Evolutionary conservation across 2,888 invertebrate genomes (phyloP), one percentile per base, ranked within the genome.

Genomic region (Hipparchia semele): DNA sequence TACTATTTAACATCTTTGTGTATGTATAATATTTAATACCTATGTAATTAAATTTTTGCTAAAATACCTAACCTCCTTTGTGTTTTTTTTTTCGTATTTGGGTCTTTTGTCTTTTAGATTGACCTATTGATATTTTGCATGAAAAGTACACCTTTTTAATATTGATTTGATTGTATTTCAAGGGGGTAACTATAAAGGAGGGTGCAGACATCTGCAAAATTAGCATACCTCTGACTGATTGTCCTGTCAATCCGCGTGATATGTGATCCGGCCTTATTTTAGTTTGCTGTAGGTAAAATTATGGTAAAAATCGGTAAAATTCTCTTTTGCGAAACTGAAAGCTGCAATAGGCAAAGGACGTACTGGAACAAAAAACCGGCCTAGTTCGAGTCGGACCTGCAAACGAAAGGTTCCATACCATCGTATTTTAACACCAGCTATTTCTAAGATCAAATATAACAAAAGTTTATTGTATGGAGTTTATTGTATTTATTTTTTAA

Each of bases 161-260:
- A 49, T 68, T 49, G 58, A 33, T 59, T 51, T 59, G 68, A 49
- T 45, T 49, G 49, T 23, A 10, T 59, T 54, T 13, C 7, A 68
- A 68, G 59, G 67, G 71, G 71, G 67, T 62, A 64, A 53, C 58
- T 53, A 13, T 53, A 53, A 49, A 65, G 69, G 54, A 49, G 68
- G 64, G 73, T 59, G 60, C 60, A 70, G 75, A 84, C 89, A 90
- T 87, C 88, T 90, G 89, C 87, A 75, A 72, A 75, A 87, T 89
- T 90, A 84, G 86, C 89, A 90, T 90, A 83, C 80, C 78, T 73
- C 80, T 87, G 88, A 89, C 87, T 85, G 87, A 90, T 90, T 88
- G 89, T 88, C 80, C 87, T 86, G 88, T 83, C 87, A 83, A 80
- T 83, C 81, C 67, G 5, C 12, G n/a, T 54, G 69, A 61, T 53